Percentiles rank a stretch among this genome's conserved stretches.
Conservation (phyloP, 2,888 invertebrate genomes). For the Heterodera filipjevi region DNA sequence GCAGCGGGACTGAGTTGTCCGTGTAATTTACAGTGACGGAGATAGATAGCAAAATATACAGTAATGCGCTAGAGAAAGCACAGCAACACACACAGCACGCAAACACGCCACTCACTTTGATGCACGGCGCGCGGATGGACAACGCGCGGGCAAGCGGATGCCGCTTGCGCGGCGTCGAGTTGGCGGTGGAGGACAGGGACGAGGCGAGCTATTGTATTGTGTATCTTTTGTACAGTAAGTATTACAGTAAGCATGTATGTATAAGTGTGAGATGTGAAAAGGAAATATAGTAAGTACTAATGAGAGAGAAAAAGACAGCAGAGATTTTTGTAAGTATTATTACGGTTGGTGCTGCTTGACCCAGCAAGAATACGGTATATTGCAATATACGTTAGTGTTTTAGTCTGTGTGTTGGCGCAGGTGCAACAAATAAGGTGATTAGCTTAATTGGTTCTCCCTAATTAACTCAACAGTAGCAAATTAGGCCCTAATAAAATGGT, state of each 20-base stretch:
- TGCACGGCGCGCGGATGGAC: conserved; percentile 1
- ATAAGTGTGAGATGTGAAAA: not conserved
- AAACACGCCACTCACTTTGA: not conserved
- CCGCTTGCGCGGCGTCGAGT: conserved; percentile 6
- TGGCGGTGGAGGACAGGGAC: not conserved
- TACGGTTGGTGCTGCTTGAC: too few species aligned
- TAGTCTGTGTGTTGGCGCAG: too few species aligned
- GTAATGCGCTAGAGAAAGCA: not conserved
- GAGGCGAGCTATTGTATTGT: not conserved
- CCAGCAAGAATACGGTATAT: too few species aligned
- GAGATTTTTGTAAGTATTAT: too few species aligned
- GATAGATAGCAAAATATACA: not conserved
- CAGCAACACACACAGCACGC: not conserved
- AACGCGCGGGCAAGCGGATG: conserved; percentile 1
- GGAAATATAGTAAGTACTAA: not conserved
- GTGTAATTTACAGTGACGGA: not conserved
- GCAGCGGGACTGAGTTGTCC: too few species aligned
- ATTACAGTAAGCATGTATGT: not conserved
- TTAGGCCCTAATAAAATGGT: too few species aligned
- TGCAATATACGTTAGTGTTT: too few species aligned
- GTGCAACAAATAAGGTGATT: too few species aligned
- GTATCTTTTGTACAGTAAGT: not conserved
- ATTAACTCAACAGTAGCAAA: too few species aligned
- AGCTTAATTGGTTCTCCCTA: too few species aligned
- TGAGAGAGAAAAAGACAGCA: too few species aligned